Evolutionary conservation across 2,113 vertebrate genomes (phyloP), one percentile per base, ranked within the genome.

Genomic region (Eonycteris spelaea): DNA sequence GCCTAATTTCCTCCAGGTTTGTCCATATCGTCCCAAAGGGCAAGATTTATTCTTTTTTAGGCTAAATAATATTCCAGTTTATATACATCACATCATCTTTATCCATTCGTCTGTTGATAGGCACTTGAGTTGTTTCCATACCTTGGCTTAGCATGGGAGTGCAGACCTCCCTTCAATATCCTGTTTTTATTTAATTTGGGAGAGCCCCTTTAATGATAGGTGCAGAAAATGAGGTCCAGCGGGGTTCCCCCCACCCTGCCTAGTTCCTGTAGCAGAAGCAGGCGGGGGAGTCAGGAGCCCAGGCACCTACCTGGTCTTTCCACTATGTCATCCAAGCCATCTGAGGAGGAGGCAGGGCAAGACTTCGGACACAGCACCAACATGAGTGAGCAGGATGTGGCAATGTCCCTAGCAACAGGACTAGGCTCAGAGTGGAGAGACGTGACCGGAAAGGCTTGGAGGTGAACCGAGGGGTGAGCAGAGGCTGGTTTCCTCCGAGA

Each of bases 371-470:
- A 33, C 14, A 35, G 65, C 61, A 19, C 19, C 70, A 13, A 22
- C 40, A 75, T 6, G 74, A 94, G 68, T 21, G 78, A 94, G 43
- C 91, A 97, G 94, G 88, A 89, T 84, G 91, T 94, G 90, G 63
- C 59, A 2, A 35, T 40, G 82, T 45, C 86, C 38, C 0, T 26
- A 43, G 95, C 71, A 97, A 86, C 35, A 12, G 40, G 71, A 65
- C 68, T 0, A 67, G 79, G 55, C 57, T 19, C 12, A 77, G 55
- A 86, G 38, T 14, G 45, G 74, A 91, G 51, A 84, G 82, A 96
- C 83, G 65, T 97, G 96, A 96, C 82, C 8, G 83, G 78, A 89
- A 91, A 82, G 53, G 40, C 77, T 71, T 68, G 70, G 63, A 73
- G 48, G 93, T 53, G 59, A 90, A 30, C 28, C 0, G 59, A 93